Evolutionary conservation across 1,140 invertebrate genomes (phyloP), one percentile per base, ranked within the genome.

Genomic region (Orius insidiosus): DNA sequence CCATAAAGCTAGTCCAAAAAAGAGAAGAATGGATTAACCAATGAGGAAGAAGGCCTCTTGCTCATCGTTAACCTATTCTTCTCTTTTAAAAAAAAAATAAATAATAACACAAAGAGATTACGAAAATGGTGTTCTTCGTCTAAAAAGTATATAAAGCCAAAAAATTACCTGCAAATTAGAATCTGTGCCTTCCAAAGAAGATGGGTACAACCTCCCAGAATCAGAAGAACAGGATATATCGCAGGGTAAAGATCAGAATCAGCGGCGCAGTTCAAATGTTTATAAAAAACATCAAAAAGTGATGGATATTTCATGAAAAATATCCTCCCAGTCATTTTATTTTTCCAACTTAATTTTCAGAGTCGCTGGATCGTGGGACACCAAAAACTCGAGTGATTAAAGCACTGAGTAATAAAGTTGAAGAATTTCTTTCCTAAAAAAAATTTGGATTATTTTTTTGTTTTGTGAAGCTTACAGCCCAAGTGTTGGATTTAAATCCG

Each of bases 341-440:
- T 92, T 50, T 84, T 75, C 11, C 74, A 68, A 38, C 72, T 73
- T 16, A 80, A 60, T 49, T 78, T 60, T 83, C 75, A 33, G 47
- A 46, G 32, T 24, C 24, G 24, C 49, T 38, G 0, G 72, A 72
- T 46, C 83, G 67, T 54, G 80, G 79, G 0, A 93, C 89, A 10
- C 90, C 90, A 70, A 97, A 94, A 48, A 90, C 78, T 54, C 89
- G 67, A 14, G 76, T 80, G 49, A 93, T 75, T n/a, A 97, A 63
- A 2, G 86, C 70, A 52, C 80, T 78, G 52, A 89, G 82, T 30
- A 95, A 62, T 13, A 96, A 63, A 1, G 87, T 87, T 1, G 85
- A 76, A 1, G 87, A 78, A 64, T 96, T 97, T 44, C 85, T 68
- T 60, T 82, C 77, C 78, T 82, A 53, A 8, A 59, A 58, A 54